A percentile compares a stretch with the other conserved stretches of the same genome.
These are phyloP conservation scores for Orchestia grillus DNA, from an alignment of 1,140 invertebrate species.

Conservation along the genomic window DNA sequence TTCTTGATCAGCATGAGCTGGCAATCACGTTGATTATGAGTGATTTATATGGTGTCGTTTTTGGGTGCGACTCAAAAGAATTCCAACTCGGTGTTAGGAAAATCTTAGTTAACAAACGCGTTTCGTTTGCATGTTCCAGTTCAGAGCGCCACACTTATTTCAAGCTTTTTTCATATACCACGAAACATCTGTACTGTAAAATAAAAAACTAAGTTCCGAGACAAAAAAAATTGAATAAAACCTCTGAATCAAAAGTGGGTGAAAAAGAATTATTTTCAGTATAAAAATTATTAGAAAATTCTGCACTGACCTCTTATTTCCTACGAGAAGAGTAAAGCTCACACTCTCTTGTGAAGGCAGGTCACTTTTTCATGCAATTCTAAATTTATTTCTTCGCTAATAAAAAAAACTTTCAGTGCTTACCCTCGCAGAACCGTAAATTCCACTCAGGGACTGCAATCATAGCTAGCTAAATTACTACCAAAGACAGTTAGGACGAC, in stretches of 20 bases:
- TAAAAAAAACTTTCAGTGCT: not conserved
- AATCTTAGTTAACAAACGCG: no score
- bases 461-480: not conserved
- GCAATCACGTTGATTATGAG: no score
- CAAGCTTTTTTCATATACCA: no score
- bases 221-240: not conserved
- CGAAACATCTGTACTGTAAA: no score
- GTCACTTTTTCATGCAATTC: not conserved
- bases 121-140: no score
- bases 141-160: no score
- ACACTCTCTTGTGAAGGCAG: not conserved
- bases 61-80: no score
- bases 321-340: not conserved
- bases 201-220: no score
- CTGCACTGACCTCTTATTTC: not conserved
- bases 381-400: not conserved
- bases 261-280: not conserved
- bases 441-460: not conserved
- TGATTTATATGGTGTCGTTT: no score
- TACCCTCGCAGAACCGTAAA: not conserved
- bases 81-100: no score
- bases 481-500: not conserved
- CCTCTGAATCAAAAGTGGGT: not conserved
- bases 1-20: no score
- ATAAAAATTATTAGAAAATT: not conserved